These are phyloP conservation scores for Oxystoma pomonae DNA, from an alignment of 2,888 invertebrate genomes.

Conservation along the genomic window DNA sequence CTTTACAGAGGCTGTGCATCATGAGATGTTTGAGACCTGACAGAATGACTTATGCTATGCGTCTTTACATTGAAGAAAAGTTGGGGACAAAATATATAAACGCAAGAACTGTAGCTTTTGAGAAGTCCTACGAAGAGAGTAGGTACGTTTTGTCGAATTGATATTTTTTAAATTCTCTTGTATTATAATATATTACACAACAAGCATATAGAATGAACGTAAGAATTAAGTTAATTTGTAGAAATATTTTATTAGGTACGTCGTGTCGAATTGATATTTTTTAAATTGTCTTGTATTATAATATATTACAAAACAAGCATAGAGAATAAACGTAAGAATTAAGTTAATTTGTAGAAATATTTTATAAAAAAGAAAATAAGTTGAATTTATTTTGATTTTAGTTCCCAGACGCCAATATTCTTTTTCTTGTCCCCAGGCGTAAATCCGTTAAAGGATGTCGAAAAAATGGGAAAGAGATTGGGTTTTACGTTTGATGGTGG, in stretches of 20 bases:
- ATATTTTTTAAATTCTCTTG: too few species aligned
- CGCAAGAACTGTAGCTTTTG: constrained; percentile 73
- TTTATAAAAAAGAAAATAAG: too few species aligned
- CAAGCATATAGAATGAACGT: too few species aligned
- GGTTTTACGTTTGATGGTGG: constrained; percentile 75
- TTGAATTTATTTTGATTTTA: constrained; percentile 40
- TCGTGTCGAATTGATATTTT: too few species aligned
- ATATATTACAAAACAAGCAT: too few species aligned
- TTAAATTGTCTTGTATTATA: too few species aligned
- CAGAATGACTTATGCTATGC: constrained; percentile 91
- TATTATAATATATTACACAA: too few species aligned
- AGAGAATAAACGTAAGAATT: too few species aligned
- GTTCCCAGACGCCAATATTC: constrained; percentile 81
- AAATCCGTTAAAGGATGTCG: constrained; percentile 91
- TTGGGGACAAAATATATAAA: constrained; percentile 79
- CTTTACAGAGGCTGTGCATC: constrained; percentile 85
- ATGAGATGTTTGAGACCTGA: constrained; percentile 89
- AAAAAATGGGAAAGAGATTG: constrained; percentile 74
- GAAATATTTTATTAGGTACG: too few species aligned
- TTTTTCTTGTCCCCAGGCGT: constrained; percentile 94
- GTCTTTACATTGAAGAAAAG: constrained; percentile 84
- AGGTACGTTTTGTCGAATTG: too few species aligned
- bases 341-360: too few species aligned
- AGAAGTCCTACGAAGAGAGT: constrained; percentile 82
- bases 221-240: too few species aligned